Conservation (phyloP, 2,888 invertebrate species). For the Nemurella pictetii region DNA sequence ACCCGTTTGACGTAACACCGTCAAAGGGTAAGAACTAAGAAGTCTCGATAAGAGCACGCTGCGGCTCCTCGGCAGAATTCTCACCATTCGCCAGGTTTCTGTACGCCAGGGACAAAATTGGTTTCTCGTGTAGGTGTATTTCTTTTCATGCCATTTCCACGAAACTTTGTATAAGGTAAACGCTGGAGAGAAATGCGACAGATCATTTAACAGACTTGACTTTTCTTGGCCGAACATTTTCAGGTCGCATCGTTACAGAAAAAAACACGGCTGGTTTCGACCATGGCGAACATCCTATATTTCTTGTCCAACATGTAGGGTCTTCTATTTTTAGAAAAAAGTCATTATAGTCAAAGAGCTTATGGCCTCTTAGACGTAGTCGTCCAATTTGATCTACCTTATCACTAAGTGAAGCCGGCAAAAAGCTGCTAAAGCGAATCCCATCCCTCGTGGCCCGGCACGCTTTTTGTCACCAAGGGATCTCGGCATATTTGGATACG, state of each 20-base stretch:
- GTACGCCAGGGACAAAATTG: background rate
- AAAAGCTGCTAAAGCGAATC: constrained; percentile 1
- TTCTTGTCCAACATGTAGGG: background rate
- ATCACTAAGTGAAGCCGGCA: background rate
- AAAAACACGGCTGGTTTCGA: background rate
- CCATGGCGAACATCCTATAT: background rate
- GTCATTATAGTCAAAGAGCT: background rate
- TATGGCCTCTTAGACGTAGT: background rate
- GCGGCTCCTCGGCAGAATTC: background rate
- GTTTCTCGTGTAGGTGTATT: background rate
- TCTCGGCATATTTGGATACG: background rate
- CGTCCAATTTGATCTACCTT: constrained; percentile 4
- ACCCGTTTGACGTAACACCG: background rate
- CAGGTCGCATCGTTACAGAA: background rate
- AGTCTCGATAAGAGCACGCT: background rate
- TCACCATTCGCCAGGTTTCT: background rate
- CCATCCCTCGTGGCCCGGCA: background rate
- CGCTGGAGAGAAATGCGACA: background rate
- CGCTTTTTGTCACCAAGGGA: background rate
- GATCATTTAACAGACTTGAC: background rate
- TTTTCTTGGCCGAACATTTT: background rate
- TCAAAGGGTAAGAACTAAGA: background rate
- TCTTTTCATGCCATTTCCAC: background rate
- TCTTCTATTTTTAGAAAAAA: background rate
- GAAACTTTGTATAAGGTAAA: background rate